Conservation (phyloP, 2,113 vertebrate genomes). For the Rhinolophus sinicus region DNA sequence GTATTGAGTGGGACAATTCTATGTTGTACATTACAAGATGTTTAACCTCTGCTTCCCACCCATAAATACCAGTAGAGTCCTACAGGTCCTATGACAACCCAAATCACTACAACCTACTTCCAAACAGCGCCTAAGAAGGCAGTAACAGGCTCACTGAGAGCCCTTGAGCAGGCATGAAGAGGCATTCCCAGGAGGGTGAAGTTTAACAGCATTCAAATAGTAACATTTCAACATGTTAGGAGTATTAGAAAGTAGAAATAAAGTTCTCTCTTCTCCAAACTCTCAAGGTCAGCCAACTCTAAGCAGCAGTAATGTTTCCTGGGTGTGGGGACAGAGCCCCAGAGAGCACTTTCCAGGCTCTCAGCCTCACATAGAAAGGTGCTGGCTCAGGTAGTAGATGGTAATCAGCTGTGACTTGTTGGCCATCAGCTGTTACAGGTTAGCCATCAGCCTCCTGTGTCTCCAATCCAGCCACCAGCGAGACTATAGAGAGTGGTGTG, state of each 20-base stretch:
- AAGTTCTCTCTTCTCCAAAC: background rate
- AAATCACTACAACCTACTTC: background rate
- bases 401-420: no score
- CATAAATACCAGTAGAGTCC: background rate
- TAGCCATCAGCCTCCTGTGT: no score
- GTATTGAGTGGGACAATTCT: background rate
- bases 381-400: no score
- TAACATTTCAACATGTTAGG: slow-evolving; percentile 6
- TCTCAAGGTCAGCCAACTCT: slow-evolving; percentile 20
- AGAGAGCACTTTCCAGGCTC: no score
- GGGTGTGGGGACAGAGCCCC: no score
- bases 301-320: slow-evolving; percentile 10
- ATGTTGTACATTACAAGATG: background rate
- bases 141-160: background rate
- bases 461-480: no score
- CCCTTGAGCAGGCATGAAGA: background rate
- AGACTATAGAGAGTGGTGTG: no score
- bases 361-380: no score
- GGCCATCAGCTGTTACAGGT: no score
- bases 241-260: slow-evolving; percentile 24
- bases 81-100: background rate
- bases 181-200: background rate
- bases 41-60: background rate
- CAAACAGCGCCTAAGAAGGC: background rate
- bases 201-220: slow-evolving; percentile 46